A percentile compares a stretch with the other conserved stretches of the same genome.
Conservation (phyloP, 1,140 invertebrate genomes). For the Eufriesea mexicana region DNA sequence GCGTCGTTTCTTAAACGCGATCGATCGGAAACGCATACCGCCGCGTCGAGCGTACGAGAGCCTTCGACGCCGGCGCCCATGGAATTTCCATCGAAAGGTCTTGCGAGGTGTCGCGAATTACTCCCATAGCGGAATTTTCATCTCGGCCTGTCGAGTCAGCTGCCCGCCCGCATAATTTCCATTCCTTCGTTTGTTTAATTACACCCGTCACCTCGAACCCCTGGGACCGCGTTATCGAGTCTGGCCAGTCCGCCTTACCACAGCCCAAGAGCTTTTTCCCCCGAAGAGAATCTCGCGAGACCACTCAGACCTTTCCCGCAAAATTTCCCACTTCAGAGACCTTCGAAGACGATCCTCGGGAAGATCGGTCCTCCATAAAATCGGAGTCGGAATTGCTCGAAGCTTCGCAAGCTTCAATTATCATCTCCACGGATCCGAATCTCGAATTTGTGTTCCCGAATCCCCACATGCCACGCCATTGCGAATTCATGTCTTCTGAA, state of each 20-base stretch:
- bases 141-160: constrained; percentile 44
- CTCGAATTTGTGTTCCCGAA: too few relatives aligned
- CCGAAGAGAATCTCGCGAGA: background rate
- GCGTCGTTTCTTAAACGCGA: background rate
- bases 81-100: constrained; percentile 66
- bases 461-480: too few relatives aligned
- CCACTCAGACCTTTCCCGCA: background rate
- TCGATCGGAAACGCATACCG: constrained; percentile 34
- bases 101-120: constrained; percentile 54
- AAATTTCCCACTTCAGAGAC: background rate
- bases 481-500: background rate
- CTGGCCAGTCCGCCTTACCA: too few relatives aligned
- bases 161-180: constrained; percentile 54
- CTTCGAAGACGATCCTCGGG: background rate
- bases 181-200: constrained; percentile 64
- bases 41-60: constrained; percentile 39
- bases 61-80: constrained; percentile 33
- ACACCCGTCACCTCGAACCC: background rate
- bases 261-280: too few relatives aligned
- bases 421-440: too few relatives aligned
- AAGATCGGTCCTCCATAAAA: too few relatives aligned
- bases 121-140: constrained; percentile 63
- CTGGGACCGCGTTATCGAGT: background rate
- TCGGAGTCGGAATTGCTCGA: too few relatives aligned
- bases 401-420: too few relatives aligned